Evolutionary conservation across 2,797 vertebrate genomes (phyloP).

Genomic region (Limnodromus scolopaceus): DNA sequence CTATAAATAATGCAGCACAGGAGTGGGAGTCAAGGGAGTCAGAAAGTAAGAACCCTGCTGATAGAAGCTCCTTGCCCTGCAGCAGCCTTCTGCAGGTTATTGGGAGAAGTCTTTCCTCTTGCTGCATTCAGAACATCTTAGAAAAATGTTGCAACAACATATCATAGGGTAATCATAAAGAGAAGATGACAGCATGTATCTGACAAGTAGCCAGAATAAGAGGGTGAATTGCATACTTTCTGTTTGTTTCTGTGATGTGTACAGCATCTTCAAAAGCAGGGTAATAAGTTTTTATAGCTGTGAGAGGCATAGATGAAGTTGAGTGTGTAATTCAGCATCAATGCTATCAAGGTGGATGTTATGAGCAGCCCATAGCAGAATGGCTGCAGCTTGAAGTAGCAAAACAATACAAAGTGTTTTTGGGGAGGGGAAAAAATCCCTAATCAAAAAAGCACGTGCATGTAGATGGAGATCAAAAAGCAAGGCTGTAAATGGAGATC

Average conservation of each 20-base stretch:
- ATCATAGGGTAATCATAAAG: not conserved
- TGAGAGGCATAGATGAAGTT: not conserved
- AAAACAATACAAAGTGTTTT: not conserved
- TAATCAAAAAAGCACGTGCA: not conserved
- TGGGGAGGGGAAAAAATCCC: not conserved
- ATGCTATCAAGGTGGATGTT: not conserved
- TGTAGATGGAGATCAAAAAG: not conserved
- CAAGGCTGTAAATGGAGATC: not conserved
- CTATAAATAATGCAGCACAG: not conserved
- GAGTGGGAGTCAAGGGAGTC: not conserved
- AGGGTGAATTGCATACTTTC: not conserved
- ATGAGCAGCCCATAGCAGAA: not conserved
- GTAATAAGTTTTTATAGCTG: not conserved
- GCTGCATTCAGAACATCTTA: not conserved
- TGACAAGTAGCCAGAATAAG: not conserved
- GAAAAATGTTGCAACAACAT: not conserved
- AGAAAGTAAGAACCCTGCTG: not conserved
- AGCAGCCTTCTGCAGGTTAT: not conserved
- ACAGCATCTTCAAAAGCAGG: not conserved
- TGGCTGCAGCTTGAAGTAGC: not conserved
- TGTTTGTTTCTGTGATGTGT: slow-evolving; percentile 5
- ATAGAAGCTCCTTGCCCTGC: not conserved
- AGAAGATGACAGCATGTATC: not conserved
- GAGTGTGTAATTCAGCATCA: not conserved
- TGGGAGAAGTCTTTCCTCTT: not conserved